Base-by-base conservation (phyloP, 2,888 invertebrate genomes). In the Hypena proboscidalis region DNA sequence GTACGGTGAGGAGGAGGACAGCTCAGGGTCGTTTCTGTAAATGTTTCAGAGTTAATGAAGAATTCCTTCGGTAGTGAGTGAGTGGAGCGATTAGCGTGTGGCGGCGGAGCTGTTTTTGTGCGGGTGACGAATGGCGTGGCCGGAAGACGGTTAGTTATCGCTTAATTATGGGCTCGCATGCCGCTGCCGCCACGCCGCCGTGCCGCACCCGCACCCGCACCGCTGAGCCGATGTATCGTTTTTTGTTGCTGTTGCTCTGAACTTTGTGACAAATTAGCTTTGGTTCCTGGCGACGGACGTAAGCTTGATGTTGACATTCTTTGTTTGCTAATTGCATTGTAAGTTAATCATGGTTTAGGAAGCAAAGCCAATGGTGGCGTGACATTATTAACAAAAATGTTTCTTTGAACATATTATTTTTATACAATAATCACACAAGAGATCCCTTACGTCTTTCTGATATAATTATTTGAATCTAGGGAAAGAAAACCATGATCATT, bases 31-130 rank as follows among this genome's bases (percentile, higher is more conserved):
- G 33, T 4, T 35, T 8, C 14, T 29, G 30, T 33, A 42, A 45
- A 51, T 59, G 44, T 56, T 64, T 32, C 22, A 41, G 56, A 42
- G 31, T 64, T 64, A 61, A 61, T 64, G 64, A 64, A 61, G 64
- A 60, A 64, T 61, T 64, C 61, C 52, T 42, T 15, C 4, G 40
- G 19, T 13, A 23, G 43, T 37, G 36, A 43, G 31, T 27, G 37
- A 43, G 36, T 32, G 43, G 31, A 36, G 23, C 52, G 64, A 63
- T 63, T 61, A 61, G 45, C 38, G 51, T 36, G 36, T 34, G 45
- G 19, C 37, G 35, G 10, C 17, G 14, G 27, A 21, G 30, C 15
- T 26, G 63, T 57, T 60, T 66, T 60, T 66, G 65, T 48, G 39
- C 46, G 40, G 26, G 57, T 57, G 65, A 67, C 57, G 50, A 67